These are phyloP conservation scores for Sapajus apella DNA, from an alignment of 2,113 vertebrate species.

Conservation along the genomic window DNA sequence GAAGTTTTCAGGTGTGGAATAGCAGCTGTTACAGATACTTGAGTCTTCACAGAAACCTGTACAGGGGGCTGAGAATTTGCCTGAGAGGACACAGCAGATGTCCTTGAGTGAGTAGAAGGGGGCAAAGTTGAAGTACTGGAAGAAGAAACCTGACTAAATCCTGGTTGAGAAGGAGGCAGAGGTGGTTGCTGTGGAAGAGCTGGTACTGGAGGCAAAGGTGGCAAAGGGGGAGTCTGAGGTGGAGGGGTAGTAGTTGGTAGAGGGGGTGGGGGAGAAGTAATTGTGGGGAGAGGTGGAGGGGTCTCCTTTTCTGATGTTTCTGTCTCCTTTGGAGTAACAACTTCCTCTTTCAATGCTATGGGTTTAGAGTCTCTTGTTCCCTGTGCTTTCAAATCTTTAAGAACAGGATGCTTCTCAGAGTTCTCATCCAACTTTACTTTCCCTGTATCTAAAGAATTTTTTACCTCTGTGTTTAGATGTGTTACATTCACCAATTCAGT, in stretches of 20 bases:
- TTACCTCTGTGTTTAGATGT: constrained; percentile 78
- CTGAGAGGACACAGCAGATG: constrained; percentile 87
- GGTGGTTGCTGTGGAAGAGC: constrained; percentile 76
- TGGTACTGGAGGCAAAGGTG: constrained; percentile 84
- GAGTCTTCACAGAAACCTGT: constrained; percentile 86
- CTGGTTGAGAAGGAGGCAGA: constrained; percentile 79
- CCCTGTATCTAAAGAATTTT: constrained; percentile 78
- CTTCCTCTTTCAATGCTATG: constrained; percentile 80
- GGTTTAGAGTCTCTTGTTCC: constrained; percentile 85
- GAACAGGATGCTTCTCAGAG: constrained; percentile 83
- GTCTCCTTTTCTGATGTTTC: constrained; percentile 84
- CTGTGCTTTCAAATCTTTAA: constrained; percentile 81
- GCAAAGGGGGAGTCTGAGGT: constrained; percentile 84
- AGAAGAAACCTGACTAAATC: constrained; percentile 77
- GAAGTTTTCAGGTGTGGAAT: constrained; percentile 94
- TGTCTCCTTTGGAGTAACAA: constrained; percentile 83
- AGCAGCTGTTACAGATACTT: constrained; percentile 86
- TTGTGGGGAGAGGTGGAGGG: constrained; percentile 82
- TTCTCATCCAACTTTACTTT: constrained; percentile 84
- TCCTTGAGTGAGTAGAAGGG: constrained; percentile 83
- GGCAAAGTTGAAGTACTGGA: constrained; percentile 81
- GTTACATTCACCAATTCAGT: constrained; percentile 73
- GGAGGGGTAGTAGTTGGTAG: constrained; percentile 88
- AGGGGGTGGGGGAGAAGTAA: constrained; percentile 86
- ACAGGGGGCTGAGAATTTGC: constrained; percentile 89